Percentiles rank a stretch among this genome's conserved stretches.
phyloP scores from a whole-genome alignment of 2,797 vertebrate species.

The Podargus strigoides region DNA sequence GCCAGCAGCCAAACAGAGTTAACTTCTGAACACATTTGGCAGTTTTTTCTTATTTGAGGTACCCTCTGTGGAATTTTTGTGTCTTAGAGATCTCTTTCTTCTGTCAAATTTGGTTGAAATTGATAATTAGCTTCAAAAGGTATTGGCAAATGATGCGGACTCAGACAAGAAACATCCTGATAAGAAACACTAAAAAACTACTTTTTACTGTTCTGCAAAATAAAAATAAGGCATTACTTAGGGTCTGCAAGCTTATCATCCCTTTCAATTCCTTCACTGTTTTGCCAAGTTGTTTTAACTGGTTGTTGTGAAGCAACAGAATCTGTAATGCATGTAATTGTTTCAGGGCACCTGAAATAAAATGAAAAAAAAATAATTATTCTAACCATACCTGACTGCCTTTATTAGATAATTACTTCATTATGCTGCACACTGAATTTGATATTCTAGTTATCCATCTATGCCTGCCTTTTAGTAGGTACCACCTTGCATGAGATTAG shows the following conservation, averaged over 20 bases:
- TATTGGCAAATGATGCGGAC: neutral
- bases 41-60: neutral
- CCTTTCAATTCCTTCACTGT: conserved; percentile 78
- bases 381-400: neutral
- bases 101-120: neutral
- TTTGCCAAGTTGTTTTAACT: conserved; percentile 70
- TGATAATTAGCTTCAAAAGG: neutral
- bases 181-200: neutral
- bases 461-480: neutral
- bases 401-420: neutral
- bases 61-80: neutral
- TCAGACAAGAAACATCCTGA: neutral
- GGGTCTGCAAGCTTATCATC: conserved; percentile 72
- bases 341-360: conserved; percentile 71
- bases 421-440: neutral
- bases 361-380: neutral
- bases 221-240: conserved; percentile 70
- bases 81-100: neutral
- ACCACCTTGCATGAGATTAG: neutral
- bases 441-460: neutral
- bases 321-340: conserved; percentile 67
- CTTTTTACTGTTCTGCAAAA: neutral
- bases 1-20: neutral
- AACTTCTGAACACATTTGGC: neutral
- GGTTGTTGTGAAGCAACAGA: conserved; percentile 80